phyloP scores from a whole-genome alignment of 2,113 vertebrate species.

The Thunnus thynnus region DNA sequence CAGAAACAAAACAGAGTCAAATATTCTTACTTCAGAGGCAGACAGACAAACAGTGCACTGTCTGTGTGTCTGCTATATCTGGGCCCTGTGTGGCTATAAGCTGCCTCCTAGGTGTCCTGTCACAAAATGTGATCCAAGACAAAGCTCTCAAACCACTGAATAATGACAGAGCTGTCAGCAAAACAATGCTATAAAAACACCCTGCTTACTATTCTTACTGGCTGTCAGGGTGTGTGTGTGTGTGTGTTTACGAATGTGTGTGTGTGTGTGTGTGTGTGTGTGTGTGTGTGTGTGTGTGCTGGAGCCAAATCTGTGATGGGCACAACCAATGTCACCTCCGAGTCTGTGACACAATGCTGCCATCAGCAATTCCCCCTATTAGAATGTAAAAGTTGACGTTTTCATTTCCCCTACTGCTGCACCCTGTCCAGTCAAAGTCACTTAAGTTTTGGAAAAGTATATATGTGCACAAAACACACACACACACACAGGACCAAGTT shows the following conservation, averaged over 20 bases:
- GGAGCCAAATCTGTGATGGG: slow-evolving; percentile 23
- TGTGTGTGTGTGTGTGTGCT: neutral
- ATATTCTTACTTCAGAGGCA: slow-evolving; percentile 24
- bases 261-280: neutral
- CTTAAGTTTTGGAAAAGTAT: neutral
- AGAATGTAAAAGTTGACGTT: slow-evolving; percentile 31
- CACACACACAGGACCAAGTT: neutral
- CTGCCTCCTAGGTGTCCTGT: slow-evolving; percentile 9
- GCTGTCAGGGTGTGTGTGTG: neutral
- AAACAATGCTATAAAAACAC: slow-evolving; percentile 35
- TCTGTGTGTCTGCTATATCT: slow-evolving; percentile 12
- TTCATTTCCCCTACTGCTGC: neutral
- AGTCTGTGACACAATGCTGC: slow-evolving; percentile 20
- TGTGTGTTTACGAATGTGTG: neutral
- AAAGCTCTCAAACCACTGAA: slow-evolving; percentile 16
- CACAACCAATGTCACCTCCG: slow-evolving; percentile 32
- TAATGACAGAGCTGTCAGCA: slow-evolving; percentile 28
- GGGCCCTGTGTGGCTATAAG: neutral
- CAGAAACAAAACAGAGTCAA: slow-evolving; percentile 32
- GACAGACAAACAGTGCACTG: neutral
- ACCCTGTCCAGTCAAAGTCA: slow-evolving; percentile 5
- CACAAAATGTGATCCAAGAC: slow-evolving; percentile 17
- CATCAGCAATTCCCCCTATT: slow-evolving; percentile 19
- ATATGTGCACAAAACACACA: neutral
- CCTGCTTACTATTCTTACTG: slow-evolving; percentile 3